Evolutionary conservation across 2,888 invertebrate species (phyloP).

Genomic region (Rosalia funebris): DNA sequence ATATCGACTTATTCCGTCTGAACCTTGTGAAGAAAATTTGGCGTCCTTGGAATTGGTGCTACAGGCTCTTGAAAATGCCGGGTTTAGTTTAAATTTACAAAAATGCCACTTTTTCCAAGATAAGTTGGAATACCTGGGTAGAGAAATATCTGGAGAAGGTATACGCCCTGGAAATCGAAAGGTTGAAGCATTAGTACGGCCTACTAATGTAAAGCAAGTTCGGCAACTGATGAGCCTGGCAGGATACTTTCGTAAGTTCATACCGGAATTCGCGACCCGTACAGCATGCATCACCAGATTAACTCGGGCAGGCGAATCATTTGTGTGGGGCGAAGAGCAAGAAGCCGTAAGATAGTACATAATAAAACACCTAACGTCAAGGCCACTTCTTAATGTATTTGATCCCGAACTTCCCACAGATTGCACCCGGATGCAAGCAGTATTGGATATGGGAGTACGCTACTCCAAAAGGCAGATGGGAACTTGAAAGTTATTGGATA

Average conservation of each 20-base stretch:
- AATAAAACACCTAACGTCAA: slow-evolving; percentile 32
- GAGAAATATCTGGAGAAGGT: slow-evolving; percentile 21
- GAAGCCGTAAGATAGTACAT: slow-evolving; percentile 20
- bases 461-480: slow-evolving; percentile 37
- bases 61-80: slow-evolving; percentile 12
- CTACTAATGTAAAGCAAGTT: slow-evolving; percentile 29
- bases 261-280: slow-evolving; percentile 13
- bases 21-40: slow-evolving; percentile 33
- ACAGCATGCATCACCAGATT: slow-evolving; percentile 26
- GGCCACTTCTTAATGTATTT: slow-evolving; percentile 39
- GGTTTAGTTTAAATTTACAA: slow-evolving; percentile 18
- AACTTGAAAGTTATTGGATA: slow-evolving; percentile 38
- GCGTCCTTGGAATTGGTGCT: slow-evolving; percentile 12
- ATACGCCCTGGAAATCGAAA: slow-evolving; percentile 2
- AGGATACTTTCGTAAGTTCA: slow-evolving; percentile 30
- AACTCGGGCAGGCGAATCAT: slow-evolving; percentile 6
- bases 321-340: slow-evolving; percentile 19
- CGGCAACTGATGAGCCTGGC: slow-evolving; percentile 30
- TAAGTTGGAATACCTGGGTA: slow-evolving; percentile 23
- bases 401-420: slow-evolving; percentile 36
- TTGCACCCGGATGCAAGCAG: slow-evolving; percentile 46
- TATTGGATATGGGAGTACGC: slow-evolving; percentile 38
- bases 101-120: slow-evolving; percentile 29
- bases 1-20: slow-evolving; percentile 47
- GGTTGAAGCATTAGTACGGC: slow-evolving; percentile 20